These are phyloP conservation scores for Calosoma granatense DNA, from an alignment of 1,140 invertebrate species.

Conservation along the genomic window DNA sequence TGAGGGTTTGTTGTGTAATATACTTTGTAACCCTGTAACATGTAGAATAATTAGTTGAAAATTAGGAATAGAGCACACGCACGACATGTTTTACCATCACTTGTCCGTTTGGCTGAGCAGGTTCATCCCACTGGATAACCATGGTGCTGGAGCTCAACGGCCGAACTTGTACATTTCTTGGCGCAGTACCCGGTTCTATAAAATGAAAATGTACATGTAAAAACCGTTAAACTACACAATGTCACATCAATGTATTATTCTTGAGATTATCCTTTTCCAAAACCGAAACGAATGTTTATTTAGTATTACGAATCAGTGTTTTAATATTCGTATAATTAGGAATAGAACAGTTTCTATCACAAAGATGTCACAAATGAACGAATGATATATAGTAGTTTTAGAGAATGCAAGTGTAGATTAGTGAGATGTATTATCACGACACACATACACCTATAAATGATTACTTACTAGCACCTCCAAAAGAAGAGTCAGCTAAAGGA, in stretches of 20 bases:
- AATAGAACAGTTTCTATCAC: no score
- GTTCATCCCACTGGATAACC: constrained; percentile 94
- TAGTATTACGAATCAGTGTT: not conserved
- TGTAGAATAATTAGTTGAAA: constrained; percentile 13
- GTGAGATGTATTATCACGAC: no score
- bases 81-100: no score
- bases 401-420: no score
- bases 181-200: constrained; percentile 87
- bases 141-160: constrained; percentile 91
- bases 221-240: no score
- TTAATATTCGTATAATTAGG: not conserved
- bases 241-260: no score
- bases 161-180: constrained; percentile 83
- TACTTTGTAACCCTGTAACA: constrained; percentile 87
- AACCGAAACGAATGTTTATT: constrained; percentile 11
- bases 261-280: no score
- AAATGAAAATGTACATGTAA: constrained; percentile 27
- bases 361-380: no score
- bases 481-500: constrained; percentile 63
- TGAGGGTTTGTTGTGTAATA: constrained; percentile 88
- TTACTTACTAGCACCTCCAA: constrained; percentile 81
- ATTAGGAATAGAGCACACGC: no score
- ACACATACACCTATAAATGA: constrained; percentile 16
- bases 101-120: constrained; percentile 93
- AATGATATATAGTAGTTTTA: no score